Evolutionary conservation across 2,797 vertebrate species (phyloP).

Genomic region (Rousettus madagascariensis): DNA sequence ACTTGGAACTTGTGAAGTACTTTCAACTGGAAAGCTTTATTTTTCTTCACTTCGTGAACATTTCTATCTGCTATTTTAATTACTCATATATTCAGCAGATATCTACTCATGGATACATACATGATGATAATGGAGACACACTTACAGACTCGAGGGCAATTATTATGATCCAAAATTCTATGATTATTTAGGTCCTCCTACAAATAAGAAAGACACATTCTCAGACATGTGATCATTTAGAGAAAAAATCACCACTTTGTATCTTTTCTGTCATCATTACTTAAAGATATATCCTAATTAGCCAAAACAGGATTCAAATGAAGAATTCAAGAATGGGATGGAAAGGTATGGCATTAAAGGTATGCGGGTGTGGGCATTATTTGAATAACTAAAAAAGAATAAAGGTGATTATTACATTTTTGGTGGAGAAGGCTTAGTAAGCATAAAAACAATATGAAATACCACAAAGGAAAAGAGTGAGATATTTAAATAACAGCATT

Average conservation of each 20-base stretch:
- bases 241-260: background rate
- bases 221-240: background rate
- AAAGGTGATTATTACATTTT: background rate
- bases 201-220: background rate
- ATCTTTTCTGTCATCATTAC: background rate
- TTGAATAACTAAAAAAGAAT: background rate
- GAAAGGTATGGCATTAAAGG: background rate
- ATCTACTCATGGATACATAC: background rate
- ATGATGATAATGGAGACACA: background rate
- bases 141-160: background rate
- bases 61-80: constrained; percentile 11
- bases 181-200: background rate
- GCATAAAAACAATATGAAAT: background rate
- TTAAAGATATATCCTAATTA: background rate
- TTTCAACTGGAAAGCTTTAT: background rate
- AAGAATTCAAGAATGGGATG: background rate
- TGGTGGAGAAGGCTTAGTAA: background rate
- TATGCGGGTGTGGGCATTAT: background rate
- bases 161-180: background rate
- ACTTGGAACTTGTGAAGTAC: background rate
- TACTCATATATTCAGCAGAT: background rate
- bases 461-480: background rate
- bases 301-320: background rate
- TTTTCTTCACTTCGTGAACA: background rate
- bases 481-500: background rate